Conservation (phyloP, 2,888 invertebrate genomes). For the Callimorpha dominula region DNA sequence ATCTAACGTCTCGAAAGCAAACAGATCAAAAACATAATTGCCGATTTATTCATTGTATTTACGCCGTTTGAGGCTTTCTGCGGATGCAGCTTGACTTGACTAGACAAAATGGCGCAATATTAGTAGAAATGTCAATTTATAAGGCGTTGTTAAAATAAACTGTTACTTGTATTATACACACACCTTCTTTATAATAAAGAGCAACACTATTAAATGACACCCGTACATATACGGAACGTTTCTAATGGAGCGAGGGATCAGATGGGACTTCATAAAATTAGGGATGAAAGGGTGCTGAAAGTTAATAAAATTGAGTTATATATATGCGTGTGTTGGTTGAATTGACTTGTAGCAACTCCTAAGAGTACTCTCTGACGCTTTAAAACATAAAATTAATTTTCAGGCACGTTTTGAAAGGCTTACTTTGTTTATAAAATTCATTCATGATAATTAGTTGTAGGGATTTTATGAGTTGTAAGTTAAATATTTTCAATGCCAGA, state of each 20-base stretch:
- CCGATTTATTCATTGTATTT: too few relatives aligned
- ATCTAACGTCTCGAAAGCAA: too few relatives aligned
- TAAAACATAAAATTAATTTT: constrained; percentile 15
- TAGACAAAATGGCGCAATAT: background rate
- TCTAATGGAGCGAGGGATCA: constrained; percentile 58
- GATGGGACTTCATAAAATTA: constrained; percentile 57
- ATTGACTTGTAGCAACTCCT: constrained; percentile 20
- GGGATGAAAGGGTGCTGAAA: constrained; percentile 59
- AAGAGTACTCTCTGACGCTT: constrained; percentile 12
- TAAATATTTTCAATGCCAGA: background rate
- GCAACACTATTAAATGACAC: constrained; percentile 41
- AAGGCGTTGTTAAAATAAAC: constrained; percentile 13
- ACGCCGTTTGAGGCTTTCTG: too few relatives aligned
- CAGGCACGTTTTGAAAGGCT: constrained; percentile 10
- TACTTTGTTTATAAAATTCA: background rate
- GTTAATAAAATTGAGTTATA: constrained; percentile 57
- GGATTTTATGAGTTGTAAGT: background rate
- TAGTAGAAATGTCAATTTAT: constrained; percentile 15
- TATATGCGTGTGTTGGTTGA: constrained; percentile 25
- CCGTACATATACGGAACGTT: constrained; percentile 32
- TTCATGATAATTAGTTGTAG: background rate
- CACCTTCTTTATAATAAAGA: constrained; percentile 36
- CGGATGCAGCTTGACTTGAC: too few relatives aligned
- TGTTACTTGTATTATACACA: constrained; percentile 3
- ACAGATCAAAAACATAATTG: too few relatives aligned